These are phyloP conservation scores for Steinernema carpocapsae DNA, from an alignment of 2,888 invertebrate genomes.

Conservation along the genomic window DNA sequence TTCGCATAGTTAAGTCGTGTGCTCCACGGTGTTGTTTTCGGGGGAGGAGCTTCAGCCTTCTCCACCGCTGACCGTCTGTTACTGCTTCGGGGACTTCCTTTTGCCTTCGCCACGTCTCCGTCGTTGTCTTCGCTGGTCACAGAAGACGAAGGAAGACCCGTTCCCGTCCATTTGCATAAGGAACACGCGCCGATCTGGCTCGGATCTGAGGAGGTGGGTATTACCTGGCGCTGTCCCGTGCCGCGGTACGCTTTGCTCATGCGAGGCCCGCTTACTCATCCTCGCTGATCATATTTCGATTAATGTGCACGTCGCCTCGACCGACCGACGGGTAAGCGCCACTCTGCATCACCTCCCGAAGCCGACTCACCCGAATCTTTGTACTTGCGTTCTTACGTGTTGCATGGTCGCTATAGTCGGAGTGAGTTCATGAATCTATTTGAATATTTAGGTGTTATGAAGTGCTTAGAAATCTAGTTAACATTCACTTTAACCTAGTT, in stretches of 20 bases:
- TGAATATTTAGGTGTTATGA: too few relatives aligned
- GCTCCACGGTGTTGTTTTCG: constrained; percentile 23
- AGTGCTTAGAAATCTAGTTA: too few relatives aligned
- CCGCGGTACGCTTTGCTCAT: constrained; percentile 11
- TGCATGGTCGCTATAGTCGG: too few relatives aligned
- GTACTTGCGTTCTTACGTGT: too few relatives aligned
- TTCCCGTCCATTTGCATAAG: constrained; percentile 20
- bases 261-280: constrained; percentile 16
- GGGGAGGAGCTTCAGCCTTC: not conserved
- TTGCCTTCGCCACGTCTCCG: not conserved
- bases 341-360: not conserved
- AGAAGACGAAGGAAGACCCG: not conserved
- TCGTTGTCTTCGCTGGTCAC: not conserved
- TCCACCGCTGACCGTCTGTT: not conserved
- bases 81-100: constrained; percentile 19
- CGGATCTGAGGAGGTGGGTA: constrained; percentile 1
- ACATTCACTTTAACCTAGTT: too few relatives aligned
- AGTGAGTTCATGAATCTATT: too few relatives aligned
- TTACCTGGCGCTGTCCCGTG: constrained; percentile 30
- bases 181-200: not conserved
- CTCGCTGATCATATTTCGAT: constrained; percentile 30
- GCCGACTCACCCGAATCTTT: too few relatives aligned
- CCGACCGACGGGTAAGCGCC: not conserved
- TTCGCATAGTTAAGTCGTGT: constrained; percentile 31
- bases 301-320: constrained; percentile 1